Evolutionary conservation across 2,888 invertebrate genomes (phyloP).

Genomic region (Sisyra nigra): DNA sequence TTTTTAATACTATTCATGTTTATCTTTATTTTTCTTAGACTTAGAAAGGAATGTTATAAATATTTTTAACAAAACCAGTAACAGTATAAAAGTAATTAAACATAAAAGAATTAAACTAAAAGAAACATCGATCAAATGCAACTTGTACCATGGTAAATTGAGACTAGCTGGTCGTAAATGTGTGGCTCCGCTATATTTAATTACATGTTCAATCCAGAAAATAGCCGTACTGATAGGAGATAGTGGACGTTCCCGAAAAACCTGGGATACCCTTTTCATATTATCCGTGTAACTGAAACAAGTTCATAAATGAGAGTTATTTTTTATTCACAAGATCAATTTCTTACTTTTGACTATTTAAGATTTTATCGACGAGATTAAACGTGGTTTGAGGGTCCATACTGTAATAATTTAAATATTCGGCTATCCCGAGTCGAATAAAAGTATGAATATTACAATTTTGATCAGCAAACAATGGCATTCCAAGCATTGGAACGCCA

Average conservation of each 20-base stretch:
- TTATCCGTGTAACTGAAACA: conserved; percentile 4
- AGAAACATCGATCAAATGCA: conserved; percentile 5
- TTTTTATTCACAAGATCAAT: too few relatives aligned
- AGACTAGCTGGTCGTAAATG: conserved; percentile 1
- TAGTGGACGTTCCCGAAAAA: conserved; percentile 4
- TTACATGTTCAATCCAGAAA: conserved; percentile 3
- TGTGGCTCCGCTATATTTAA: not conserved
- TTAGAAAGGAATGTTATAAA: too few relatives aligned
- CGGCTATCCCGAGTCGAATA: conserved; percentile 13
- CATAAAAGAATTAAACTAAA: too few relatives aligned
- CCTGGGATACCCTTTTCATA: not conserved
- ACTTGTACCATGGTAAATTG: conserved; percentile 7
- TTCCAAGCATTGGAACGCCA: conserved; percentile 18
- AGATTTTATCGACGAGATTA: not conserved
- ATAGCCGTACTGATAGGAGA: not conserved
- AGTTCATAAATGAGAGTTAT: too few relatives aligned
- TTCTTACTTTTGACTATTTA: not conserved
- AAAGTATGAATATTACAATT: conserved; percentile 14
- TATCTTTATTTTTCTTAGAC: too few relatives aligned
- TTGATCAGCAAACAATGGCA: conserved; percentile 19
- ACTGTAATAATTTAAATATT: conserved; percentile 7
- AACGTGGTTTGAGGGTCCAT: not conserved
- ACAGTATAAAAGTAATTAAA: too few relatives aligned
- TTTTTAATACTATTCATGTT: too few relatives aligned
- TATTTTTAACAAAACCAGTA: too few relatives aligned